Evolutionary conservation across 2,113 vertebrate species (phyloP).

Genomic region (Nyctereutes procyonoides): DNA sequence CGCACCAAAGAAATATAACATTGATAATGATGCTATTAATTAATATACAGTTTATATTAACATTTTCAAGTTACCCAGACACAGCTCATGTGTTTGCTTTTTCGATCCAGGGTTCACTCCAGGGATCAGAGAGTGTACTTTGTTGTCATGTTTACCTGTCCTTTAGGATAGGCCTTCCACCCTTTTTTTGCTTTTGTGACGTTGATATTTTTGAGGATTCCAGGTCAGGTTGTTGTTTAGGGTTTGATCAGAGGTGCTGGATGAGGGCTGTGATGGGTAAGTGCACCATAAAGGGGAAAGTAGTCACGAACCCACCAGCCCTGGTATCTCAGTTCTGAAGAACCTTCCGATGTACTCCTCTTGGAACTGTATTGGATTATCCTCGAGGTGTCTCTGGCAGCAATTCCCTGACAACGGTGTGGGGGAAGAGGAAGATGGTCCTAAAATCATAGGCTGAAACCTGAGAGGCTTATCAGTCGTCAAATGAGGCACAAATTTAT

Average conservation of each 20-base stretch:
- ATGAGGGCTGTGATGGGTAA: not conserved
- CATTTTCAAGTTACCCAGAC: not conserved
- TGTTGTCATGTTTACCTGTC: not conserved
- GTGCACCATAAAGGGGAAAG: not conserved
- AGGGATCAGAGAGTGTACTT: not conserved
- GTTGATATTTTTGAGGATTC: not conserved
- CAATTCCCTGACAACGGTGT: not conserved
- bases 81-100: not conserved
- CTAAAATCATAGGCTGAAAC: slow-evolving; percentile 3
- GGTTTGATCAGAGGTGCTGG: not conserved
- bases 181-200: not conserved
- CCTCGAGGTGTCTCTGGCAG: not conserved
- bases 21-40: not conserved
- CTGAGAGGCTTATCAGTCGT: not conserved
- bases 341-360: not conserved
- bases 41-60: not conserved
- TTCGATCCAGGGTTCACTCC: not conserved
- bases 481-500: not conserved
- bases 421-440: not conserved
- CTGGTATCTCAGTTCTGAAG: not conserved
- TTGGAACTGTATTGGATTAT: not conserved
- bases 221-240: not conserved
- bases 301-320: not conserved
- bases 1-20: not conserved
- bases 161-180: not conserved